Base-by-base conservation (phyloP, 2,113 vertebrate genomes). In the Lota lota region DNA sequence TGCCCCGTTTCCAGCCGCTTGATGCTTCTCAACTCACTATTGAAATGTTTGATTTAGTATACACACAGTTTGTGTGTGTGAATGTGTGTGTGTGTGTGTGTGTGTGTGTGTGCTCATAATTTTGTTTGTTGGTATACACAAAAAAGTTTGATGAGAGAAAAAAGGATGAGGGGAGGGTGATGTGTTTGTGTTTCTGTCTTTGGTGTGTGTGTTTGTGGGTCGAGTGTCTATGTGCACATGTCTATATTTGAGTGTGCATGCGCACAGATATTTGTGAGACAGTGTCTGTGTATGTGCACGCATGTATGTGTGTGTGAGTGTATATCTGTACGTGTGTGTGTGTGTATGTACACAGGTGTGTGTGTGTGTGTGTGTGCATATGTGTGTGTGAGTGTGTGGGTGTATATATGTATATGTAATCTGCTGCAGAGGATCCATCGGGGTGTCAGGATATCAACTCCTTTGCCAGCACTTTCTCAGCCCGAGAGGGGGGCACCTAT, bases 401-500 rank as follows among this genome's bases (percentile, higher is more conserved):
- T 57, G 22, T n/a, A n/a, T 62, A 18, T 56, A 33, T 64, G 33
- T 20, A 28, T 64, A 36, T 47, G 33, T 64, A 36, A n/a, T 50
- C 15, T 64, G 40, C 63, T 14, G 19, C 16, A 4, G 36, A 64
- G 63, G 36, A 36, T 47, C 36, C 63, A 8, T 47, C 40, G 36
- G 14, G 15, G 36, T 28, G 61, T 62, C 36, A 14, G 36, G 36
- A 7, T 64, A 20, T 51, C 36, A 64, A 61, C 15, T 40, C 63
- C 63, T 64, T 64, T 8, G 1, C 8, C 33, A 50, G 40, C 36
- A 64, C 63, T 67, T 75, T 71, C 78, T 21, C 61, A 69, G 63
- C 66, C 56, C 78, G 56, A 6, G 79, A 71, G 40, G 12, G 40
- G 15, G 15, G 53, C 53, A 84, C 85, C 84, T 79, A 65, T 85